A percentile compares a stretch with the other conserved stretches of the same genome.
Evolutionary conservation across 2,888 invertebrate species (phyloP).

Genomic region (Liodrosophila aerea): DNA sequence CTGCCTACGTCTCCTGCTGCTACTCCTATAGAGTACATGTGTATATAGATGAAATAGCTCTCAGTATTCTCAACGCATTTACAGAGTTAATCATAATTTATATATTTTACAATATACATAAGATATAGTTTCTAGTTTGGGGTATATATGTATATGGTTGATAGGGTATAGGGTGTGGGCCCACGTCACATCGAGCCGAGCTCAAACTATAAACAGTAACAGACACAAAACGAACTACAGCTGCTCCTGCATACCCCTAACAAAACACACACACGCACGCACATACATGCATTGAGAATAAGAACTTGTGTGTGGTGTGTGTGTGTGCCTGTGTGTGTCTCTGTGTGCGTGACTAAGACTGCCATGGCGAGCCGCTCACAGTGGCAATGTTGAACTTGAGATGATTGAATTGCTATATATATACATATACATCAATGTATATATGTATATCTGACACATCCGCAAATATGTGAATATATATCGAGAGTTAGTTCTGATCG

Average conservation of each 20-base stretch:
- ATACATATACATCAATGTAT: slow-evolving; percentile 7
- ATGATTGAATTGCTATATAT: slow-evolving; percentile 30
- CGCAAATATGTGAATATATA: slow-evolving; percentile 2
- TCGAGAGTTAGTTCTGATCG: slow-evolving; percentile 22
- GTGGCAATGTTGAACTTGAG: slow-evolving; percentile 40
- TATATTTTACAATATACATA: slow-evolving; percentile 54
- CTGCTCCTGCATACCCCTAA: slow-evolving; percentile 6
- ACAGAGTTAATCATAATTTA: slow-evolving; percentile 28
- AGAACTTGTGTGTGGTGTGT: slow-evolving; percentile 6
- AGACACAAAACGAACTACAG: slow-evolving; percentile 6
- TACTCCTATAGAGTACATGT: slow-evolving; percentile 5
- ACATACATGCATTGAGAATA: too few relatives aligned
- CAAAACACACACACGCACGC: slow-evolving; percentile 1
- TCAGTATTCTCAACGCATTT: slow-evolving; percentile 18
- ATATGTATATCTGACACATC: slow-evolving; percentile 1
- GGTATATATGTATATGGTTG: not conserved
- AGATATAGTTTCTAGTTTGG: slow-evolving; percentile 22
- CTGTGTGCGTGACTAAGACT: slow-evolving; percentile 32
- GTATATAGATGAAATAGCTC: not conserved
- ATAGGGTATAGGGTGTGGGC: not conserved
- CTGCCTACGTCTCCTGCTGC: not conserved
- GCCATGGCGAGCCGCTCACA: slow-evolving; percentile 29
- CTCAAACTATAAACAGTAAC: slow-evolving; percentile 9
- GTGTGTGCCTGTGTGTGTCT: slow-evolving; percentile 26
- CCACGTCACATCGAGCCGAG: too few relatives aligned